Base-by-base conservation (phyloP, 2,888 invertebrate genomes). In the Megamerina dolium region DNA sequence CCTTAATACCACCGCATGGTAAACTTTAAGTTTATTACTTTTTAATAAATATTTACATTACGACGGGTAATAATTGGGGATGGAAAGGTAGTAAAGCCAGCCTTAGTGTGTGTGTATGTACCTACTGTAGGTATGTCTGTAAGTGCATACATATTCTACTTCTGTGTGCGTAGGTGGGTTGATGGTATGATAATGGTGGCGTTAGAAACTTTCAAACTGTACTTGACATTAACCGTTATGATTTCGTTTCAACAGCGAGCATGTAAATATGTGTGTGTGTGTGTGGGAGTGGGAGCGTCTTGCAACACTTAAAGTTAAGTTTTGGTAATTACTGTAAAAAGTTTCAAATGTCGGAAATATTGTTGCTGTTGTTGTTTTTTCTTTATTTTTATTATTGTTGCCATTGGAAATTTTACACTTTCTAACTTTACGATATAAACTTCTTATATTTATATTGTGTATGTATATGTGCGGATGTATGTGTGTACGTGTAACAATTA, bases 31-130 rank as follows among this genome's bases (percentile, higher is more conserved):
- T 42, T 48, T 48, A 48, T 48, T 48, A 42, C 48, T 26, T 48
- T 48, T 48, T 48, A 44, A 48, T 48, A 48, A 48, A 48, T 48
- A 48, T 48, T 44, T 48, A 44, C 36, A 42, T 41, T 37, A 32
- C n/a, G n/a, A n/a, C n/a, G n/a, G n/a, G n/a, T n/a, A n/a, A n/a
- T n/a, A n/a, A n/a, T n/a, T n/a, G n/a, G n/a, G n/a, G n/a, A n/a
- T n/a, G n/a, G n/a, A n/a, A n/a, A n/a, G n/a, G n/a, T n/a, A n/a
- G n/a, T n/a, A n/a, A n/a, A n/a, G n/a, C n/a, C n/a, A n/a, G n/a
- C n/a, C n/a, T n/a, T n/a, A n/a, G n/a, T n/a, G n/a, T n/a, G n/a
- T n/a, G n/a, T n/a, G n/a, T n/a, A n/a, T n/a, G n/a, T n/a, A n/a
- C n/a, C n/a, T n/a, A n/a, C n/a, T n/a, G n/a, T n/a, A n/a, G n/a